phyloP scores from a whole-genome alignment of 2,797 vertebrate genomes.

The Sardinella longiceps region DNA sequence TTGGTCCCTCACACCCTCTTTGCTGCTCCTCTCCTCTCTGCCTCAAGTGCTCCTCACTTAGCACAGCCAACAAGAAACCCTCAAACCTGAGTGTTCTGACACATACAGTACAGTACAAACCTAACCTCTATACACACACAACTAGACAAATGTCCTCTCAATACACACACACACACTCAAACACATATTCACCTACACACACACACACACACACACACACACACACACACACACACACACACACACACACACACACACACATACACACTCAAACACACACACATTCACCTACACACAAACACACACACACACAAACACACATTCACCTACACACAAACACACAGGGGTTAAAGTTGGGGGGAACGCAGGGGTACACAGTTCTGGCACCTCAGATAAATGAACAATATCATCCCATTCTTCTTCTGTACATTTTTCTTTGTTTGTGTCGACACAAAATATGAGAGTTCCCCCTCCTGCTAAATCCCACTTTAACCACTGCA shows the following conservation, averaged over 20 bases:
- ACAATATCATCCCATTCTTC: no score
- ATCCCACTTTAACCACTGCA: no score
- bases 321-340: no score
- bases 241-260: neutral
- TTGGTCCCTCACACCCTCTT: neutral
- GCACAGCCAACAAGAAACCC: slow-evolving; percentile 49
- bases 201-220: neutral
- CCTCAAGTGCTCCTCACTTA: neutral
- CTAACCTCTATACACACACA: neutral
- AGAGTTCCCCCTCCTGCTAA: no score
- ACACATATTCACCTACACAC: neutral
- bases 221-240: neutral
- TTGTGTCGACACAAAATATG: no score
- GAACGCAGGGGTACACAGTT: no score
- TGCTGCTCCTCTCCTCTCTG: neutral
- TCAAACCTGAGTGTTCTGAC: slow-evolving; percentile 47
- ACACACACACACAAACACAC: no score
- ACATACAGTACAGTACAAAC: slow-evolving; percentile 51
- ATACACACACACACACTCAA: neutral
- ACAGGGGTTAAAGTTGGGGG: no score
- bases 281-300: no score
- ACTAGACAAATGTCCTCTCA: neutral
- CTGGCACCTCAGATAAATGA: no score
- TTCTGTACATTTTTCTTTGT: no score
- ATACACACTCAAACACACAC: no score